Percentiles rank a stretch among this genome's conserved stretches.
phyloP scores from a whole-genome alignment of 2,113 vertebrate species.

The Heterotis niloticus region DNA sequence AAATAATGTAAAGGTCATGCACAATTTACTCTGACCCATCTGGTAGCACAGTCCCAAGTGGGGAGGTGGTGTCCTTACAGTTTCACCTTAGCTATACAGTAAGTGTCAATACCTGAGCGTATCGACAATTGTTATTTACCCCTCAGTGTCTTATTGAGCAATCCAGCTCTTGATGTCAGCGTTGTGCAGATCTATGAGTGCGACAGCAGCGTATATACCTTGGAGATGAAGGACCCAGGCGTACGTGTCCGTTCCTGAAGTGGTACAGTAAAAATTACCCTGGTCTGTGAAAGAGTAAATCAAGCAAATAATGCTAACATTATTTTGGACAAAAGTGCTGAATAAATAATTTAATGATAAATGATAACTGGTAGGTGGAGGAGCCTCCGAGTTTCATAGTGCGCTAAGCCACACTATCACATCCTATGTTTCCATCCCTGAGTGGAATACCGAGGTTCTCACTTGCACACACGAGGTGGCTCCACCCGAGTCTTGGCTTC shows the following conservation, averaged over 20 bases:
- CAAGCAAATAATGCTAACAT: too few relatives aligned
- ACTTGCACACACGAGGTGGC: conserved; percentile 39
- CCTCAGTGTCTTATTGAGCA: too few relatives aligned
- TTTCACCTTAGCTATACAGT: too few relatives aligned
- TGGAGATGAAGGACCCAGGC: too few relatives aligned
- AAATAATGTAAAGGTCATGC: neutral
- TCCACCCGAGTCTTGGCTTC: conserved; percentile 23
- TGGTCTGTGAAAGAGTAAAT: too few relatives aligned
- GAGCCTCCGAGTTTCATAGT: conserved; percentile 23
- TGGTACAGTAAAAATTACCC: too few relatives aligned
- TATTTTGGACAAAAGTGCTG: neutral
- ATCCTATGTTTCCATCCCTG: conserved; percentile 16
- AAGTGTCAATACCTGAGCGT: neutral
- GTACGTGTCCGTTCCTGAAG: too few relatives aligned
- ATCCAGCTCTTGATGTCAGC: too few relatives aligned
- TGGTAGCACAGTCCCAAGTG: neutral
- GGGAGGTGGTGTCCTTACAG: neutral
- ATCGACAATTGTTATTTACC: too few relatives aligned
- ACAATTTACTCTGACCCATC: neutral
- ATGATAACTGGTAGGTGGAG: neutral
- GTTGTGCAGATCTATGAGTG: too few relatives aligned
- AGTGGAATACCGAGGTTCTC: conserved; percentile 27
- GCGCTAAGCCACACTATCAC: conserved; percentile 24
- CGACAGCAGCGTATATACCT: too few relatives aligned
- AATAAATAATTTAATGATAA: neutral